Evolutionary conservation across 2,113 vertebrate species (phyloP), one percentile per base, ranked within the genome.

Genomic region (Rhabdomys dilectus): DNA sequence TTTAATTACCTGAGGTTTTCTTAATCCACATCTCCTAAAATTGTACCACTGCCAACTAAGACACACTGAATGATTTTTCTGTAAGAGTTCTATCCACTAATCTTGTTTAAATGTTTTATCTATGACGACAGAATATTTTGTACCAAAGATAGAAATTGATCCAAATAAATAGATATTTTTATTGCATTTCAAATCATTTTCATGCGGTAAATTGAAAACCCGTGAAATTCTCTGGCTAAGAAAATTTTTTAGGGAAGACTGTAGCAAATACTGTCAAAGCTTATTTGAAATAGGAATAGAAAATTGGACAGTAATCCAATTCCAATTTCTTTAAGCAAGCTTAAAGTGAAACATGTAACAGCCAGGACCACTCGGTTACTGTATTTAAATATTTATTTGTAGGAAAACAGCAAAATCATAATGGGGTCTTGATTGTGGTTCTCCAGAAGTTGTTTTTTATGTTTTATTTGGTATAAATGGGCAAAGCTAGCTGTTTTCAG

Each of bases 211-310:
- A 88, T 94, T 93, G 93, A 93, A 94, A 95, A 85, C 77, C 48
- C 86, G 56, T 78, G 26, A 96, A 92, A 95, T 93, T 82, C 24
- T 70, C 91, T 96, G 92, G 92, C 94, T 82, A 91, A 70, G 56
- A 42, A 91, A 96, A 87, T 15, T 53, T 96, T 78, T 66, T 64
- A 36, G 36, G 36, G 84, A 94, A 96, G n/a, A 26, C 36, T 96
- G 56, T 15, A 94, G 82, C 87, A 96, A 95, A 94, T 94, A 94
- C 53, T 95, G 91, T 97, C 94, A 96, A 94, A 96, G 91, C 86
- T 62, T 86, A 95, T 97, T 94, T 97, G 85, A 96, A 95, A 97
- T 64, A 26, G 96, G 96, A 95, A 94, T 91, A 93, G 94, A 89
- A 95, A 91, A 84, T 87, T 91, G 82, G 91, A 58, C 72, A 88